These are phyloP conservation scores for Myotis brandtii DNA, from an alignment of 2,113 vertebrate species.

Conservation along the genomic window DNA sequence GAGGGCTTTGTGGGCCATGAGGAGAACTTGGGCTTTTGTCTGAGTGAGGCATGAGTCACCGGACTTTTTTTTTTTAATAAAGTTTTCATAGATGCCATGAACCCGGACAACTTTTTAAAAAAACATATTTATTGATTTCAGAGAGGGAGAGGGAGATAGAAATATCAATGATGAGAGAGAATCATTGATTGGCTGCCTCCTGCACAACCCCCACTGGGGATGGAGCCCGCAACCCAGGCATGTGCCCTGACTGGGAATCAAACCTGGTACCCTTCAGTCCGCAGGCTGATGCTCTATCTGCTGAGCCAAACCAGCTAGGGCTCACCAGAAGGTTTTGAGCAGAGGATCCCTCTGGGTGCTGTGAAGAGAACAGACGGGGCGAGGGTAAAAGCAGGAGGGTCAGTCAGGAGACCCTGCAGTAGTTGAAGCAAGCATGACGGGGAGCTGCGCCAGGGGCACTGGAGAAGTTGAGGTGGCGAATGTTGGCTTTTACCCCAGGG, in stretches of 20 bases:
- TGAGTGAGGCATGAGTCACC: not conserved
- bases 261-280: no score
- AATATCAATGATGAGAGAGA: no score
- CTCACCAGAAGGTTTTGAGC: not conserved
- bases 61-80: not conserved
- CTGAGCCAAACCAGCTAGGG: no score
- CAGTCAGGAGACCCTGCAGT: not conserved
- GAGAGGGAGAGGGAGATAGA: no score
- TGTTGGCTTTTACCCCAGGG: not conserved
- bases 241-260: no score
- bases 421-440: not conserved
- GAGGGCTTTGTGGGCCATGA: not conserved
- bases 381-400: not conserved
- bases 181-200: no score
- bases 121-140: no score
- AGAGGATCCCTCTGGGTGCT: not conserved
- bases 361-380: not conserved
- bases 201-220: no score
- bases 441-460: not conserved
- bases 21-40: not conserved
- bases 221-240: no score
- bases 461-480: not conserved
- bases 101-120: no score
- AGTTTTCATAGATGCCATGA: no score
- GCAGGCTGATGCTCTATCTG: no score